These are phyloP conservation scores for Jaculus jaculus DNA, from an alignment of 2,113 vertebrate species.

Conservation along the genomic window DNA sequence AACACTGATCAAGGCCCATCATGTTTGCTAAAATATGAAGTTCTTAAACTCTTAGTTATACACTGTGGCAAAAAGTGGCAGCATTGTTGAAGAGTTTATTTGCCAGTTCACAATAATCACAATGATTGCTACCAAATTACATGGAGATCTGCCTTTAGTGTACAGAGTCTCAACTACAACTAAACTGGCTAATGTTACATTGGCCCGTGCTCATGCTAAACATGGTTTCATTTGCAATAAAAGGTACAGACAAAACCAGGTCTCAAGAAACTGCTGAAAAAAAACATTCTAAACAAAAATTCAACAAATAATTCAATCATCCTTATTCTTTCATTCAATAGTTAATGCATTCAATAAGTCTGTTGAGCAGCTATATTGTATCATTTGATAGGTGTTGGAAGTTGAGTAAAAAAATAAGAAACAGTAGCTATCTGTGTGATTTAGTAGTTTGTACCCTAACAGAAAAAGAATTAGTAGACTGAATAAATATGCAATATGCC, in stretches of 20 bases:
- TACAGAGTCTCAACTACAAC: neutral
- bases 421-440: neutral
- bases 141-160: neutral
- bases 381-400: neutral
- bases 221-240: neutral
- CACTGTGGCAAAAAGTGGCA: neutral
- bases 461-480: neutral
- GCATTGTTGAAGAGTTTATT: neutral
- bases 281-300: neutral
- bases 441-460: neutral
- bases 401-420: neutral
- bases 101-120: neutral
- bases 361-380: neutral
- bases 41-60: neutral
- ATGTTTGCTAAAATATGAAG: neutral
- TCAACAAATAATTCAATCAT: neutral
- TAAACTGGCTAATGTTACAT: neutral
- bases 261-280: neutral
- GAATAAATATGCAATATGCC: neutral
- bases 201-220: neutral
- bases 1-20: neutral
- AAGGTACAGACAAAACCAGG: neutral
- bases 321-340: neutral
- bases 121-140: neutral
- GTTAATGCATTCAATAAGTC: neutral